Evolutionary conservation across 2,113 vertebrate genomes (phyloP).

Genomic region (Nyctereutes procyonoides): DNA sequence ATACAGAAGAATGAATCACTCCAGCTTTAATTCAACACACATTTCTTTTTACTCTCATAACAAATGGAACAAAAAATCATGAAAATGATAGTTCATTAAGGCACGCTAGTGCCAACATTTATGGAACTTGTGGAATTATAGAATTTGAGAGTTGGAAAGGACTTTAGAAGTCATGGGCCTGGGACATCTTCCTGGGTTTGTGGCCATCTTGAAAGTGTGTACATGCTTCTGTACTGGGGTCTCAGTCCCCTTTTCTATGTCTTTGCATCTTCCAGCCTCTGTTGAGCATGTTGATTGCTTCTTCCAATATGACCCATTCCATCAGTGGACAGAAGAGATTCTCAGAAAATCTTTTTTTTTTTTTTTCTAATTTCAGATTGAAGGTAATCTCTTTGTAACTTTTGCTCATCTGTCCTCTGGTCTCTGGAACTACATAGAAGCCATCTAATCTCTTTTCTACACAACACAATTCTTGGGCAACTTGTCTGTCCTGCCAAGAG

Average conservation of each 20-base stretch:
- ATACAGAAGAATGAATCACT: not conserved
- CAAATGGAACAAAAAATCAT: slow-evolving; percentile 29
- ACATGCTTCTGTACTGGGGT: not conserved
- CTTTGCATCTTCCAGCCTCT: not conserved
- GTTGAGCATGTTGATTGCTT: not conserved
- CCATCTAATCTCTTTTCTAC: not conserved
- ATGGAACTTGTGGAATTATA: not conserved
- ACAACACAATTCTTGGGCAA: not conserved
- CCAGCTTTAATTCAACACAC: slow-evolving; percentile 5
- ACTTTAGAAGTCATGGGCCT: not conserved
- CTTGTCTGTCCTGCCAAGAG: not conserved
- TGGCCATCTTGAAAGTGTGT: not conserved
- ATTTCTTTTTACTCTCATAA: slow-evolving; percentile 14
- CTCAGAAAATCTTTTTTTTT: not conserved
- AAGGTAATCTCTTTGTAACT: not conserved
- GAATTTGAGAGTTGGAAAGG: not conserved
- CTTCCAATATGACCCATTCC: not conserved
- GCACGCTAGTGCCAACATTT: not conserved
- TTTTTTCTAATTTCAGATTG: not conserved
- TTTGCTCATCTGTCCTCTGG: not conserved
- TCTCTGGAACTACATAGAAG: not conserved
- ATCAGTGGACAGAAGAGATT: not conserved
- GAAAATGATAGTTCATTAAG: not conserved
- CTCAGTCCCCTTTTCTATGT: not conserved
- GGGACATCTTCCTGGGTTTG: not conserved